These are phyloP conservation scores for Novumbra hubbsi DNA, from an alignment of 2,797 vertebrate species.

Conservation along the genomic window DNA sequence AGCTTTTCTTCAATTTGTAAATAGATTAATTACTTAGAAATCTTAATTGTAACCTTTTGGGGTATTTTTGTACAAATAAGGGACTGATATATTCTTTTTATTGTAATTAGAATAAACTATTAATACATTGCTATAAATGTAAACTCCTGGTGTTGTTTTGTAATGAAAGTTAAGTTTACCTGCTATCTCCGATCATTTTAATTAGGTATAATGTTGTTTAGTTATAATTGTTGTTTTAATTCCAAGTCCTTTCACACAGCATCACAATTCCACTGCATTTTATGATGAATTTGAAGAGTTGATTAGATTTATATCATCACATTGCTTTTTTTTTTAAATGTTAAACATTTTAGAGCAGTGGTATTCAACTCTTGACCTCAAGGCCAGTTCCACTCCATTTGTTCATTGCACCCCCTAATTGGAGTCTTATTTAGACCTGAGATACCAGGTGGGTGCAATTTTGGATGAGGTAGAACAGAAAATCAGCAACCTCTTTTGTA, in stretches of 20 bases:
- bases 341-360: too few species aligned
- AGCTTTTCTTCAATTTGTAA: constrained; percentile 92
- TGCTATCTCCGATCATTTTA: background rate
- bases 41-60: constrained; percentile 94
- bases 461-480: too few species aligned
- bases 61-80: constrained; percentile 99
- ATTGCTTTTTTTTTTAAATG: background rate
- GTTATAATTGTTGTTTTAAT: background rate
- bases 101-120: constrained; percentile 98
- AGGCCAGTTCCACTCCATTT: too few species aligned
- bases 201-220: background rate
- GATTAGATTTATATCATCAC: background rate
- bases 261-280: background rate
- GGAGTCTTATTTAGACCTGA: too few species aligned
- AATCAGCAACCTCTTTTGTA: too few species aligned
- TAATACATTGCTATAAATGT: constrained; percentile 86
- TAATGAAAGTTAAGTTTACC: background rate
- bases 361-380: too few species aligned
- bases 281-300: background rate
- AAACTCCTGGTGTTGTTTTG: constrained; percentile 30
- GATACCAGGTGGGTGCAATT: too few species aligned
- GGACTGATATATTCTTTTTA: constrained; percentile 97
- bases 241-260: background rate
- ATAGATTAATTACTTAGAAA: constrained; percentile 90
- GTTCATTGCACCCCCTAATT: too few species aligned